Percentiles rank a stretch among this genome's conserved stretches.
These are phyloP conservation scores for Riparia riparia DNA, from an alignment of 2,113 vertebrate genomes.

Conservation along the genomic window DNA sequence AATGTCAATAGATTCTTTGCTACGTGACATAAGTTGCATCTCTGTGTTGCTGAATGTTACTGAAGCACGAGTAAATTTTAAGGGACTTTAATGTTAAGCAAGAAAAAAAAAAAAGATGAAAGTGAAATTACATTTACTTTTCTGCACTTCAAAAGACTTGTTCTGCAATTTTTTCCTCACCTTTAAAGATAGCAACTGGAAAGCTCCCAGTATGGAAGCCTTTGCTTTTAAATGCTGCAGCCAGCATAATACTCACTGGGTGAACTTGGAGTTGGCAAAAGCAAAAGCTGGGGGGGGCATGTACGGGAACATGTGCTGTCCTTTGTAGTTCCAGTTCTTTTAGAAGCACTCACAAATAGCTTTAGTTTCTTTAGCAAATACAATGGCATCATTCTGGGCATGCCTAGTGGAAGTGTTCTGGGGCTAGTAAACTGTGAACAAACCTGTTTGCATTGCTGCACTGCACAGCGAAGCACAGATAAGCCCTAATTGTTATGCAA, in stretches of 20 bases:
- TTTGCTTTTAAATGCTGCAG: constrained; percentile 35
- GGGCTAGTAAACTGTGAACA: constrained; percentile 78
- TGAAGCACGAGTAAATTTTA: not conserved
- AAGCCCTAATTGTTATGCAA: constrained; percentile 84
- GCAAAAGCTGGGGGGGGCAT: constrained; percentile 40
- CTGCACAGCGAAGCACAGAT: constrained; percentile 72
- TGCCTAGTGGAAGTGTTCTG: constrained; percentile 75
- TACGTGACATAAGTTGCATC: not conserved
- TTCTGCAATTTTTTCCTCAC: constrained; percentile 5
- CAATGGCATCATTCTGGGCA: constrained; percentile 78
- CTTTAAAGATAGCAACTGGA: constrained; percentile 8
- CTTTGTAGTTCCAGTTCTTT: constrained; percentile 66
- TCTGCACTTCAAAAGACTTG: constrained; percentile 40
- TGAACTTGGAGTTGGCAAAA: constrained; percentile 64
- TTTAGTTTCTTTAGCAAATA: constrained; percentile 74
- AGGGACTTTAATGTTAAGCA: not conserved
- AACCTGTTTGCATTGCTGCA: constrained; percentile 79
- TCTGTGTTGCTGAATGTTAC: not conserved
- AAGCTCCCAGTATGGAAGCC: not conserved
- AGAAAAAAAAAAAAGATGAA: not conserved
- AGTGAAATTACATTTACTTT: not conserved
- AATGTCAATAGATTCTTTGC: not conserved
- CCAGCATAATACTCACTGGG: not conserved
- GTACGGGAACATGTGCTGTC: constrained; percentile 64
- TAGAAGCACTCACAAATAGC: constrained; percentile 69